These are phyloP conservation scores for Beaufortia kweichowensis DNA, from an alignment of 2,113 vertebrate species.

Conservation along the genomic window DNA sequence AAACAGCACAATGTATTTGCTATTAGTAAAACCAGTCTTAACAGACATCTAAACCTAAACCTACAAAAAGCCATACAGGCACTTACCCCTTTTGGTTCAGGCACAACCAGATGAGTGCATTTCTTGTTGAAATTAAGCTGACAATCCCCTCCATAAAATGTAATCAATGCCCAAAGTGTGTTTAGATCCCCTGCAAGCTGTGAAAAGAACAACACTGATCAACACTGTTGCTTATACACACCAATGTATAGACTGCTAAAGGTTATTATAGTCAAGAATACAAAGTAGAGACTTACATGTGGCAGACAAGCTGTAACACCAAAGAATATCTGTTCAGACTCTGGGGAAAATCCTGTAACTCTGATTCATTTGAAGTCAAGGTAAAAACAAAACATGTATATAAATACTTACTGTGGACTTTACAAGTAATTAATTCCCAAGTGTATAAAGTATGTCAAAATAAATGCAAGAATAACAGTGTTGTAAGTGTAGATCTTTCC, in stretches of 20 bases:
- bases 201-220: background rate
- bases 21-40: background rate
- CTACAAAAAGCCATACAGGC: background rate
- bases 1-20: background rate
- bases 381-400: conserved; percentile 40
- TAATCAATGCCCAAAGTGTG: conserved; percentile 91
- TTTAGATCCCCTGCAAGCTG: conserved; percentile 91
- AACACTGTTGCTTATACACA: background rate
- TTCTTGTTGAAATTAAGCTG: conserved; percentile 92
- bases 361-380: conserved; percentile 79
- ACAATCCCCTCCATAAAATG: conserved; percentile 93
- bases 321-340: conserved; percentile 93
- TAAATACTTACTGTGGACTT: background rate
- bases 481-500: background rate
- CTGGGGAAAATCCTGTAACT: conserved; percentile 95
- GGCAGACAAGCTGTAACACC: conserved; percentile 93
- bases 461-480: background rate
- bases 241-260: background rate
- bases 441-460: background rate
- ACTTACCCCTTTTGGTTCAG: conserved; percentile 94
- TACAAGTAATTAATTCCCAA: background rate
- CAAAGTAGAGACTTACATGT: conserved; percentile 72
- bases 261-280: background rate
- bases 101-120: conserved; percentile 92
- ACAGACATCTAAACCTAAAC: conserved; percentile 38